phyloP scores from a whole-genome alignment of 2,888 invertebrate species.

The Pasiphila rectangulata region DNA sequence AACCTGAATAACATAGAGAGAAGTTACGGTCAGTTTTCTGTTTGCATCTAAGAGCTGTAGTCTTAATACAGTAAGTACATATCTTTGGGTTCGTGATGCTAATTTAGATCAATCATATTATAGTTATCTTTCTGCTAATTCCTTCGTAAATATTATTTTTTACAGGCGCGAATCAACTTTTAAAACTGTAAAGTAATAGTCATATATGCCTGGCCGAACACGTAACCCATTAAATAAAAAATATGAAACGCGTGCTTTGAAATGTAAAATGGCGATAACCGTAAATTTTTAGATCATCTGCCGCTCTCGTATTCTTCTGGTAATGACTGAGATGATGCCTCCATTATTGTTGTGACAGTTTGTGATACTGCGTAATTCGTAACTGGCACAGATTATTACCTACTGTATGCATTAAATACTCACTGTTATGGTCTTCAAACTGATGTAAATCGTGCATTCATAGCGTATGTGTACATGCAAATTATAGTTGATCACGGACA shows the following conservation, averaged over 20 bases:
- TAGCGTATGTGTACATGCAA: neutral
- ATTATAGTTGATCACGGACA: no score
- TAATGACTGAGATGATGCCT: constrained; percentile 8
- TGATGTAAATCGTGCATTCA: neutral
- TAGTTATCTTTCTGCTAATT: no score
- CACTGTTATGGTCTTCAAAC: neutral
- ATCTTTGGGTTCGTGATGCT: no score
- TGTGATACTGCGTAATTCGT: constrained; percentile 19
- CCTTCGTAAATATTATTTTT: no score
- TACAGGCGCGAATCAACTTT: constrained; percentile 2
- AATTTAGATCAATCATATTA: no score
- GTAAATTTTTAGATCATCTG: constrained; percentile 13
- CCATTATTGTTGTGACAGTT: constrained; percentile 17
- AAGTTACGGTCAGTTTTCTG: no score
- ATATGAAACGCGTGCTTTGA: neutral
- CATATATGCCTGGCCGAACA: no score
- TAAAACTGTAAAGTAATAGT: constrained; percentile 1
- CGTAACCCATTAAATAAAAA: neutral
- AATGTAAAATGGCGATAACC: neutral
- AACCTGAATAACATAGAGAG: no score
- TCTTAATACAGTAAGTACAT: no score
- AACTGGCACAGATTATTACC: constrained; percentile 6
- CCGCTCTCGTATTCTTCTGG: constrained; percentile 3
- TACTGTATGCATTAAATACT: neutral
- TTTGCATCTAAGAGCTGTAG: no score